phyloP scores from a whole-genome alignment of 2,113 vertebrate genomes.

The Vanacampus margaritifer region DNA sequence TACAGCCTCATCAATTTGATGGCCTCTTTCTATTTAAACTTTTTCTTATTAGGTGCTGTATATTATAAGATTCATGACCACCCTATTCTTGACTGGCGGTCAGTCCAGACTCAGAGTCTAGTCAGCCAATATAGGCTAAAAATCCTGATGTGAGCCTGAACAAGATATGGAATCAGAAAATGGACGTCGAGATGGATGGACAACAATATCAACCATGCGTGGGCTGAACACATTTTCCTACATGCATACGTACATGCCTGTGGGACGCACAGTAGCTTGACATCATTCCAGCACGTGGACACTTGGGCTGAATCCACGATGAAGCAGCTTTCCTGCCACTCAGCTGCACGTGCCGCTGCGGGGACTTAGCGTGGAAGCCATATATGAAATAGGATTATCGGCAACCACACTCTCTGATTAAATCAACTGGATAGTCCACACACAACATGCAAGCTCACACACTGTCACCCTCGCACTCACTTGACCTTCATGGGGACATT shows the following conservation, averaged over 20 bases:
- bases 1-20: not conserved
- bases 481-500: not conserved
- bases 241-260: not conserved
- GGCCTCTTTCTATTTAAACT: too few species aligned
- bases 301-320: constrained; percentile 20
- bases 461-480: constrained; percentile 34
- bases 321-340: constrained; percentile 38
- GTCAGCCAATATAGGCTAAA: not conserved
- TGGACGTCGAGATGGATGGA: not conserved
- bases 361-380: constrained; percentile 39
- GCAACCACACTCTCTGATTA: constrained; percentile 52
- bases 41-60: too few species aligned
- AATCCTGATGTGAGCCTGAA: not conserved
- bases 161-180: not conserved
- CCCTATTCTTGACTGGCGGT: not conserved
- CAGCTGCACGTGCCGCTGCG: constrained; percentile 37
- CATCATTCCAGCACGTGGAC: constrained; percentile 39
- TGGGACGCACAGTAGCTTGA: constrained; percentile 5
- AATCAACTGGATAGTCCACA: constrained; percentile 56
- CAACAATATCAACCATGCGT: constrained; percentile 9
- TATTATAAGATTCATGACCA: not conserved
- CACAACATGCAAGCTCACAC: constrained; percentile 50
- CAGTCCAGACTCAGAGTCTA: not conserved
- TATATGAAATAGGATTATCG: constrained; percentile 65
- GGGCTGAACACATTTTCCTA: constrained; percentile 15